Conservation (phyloP, 2,113 vertebrate species). For the Gymnorhina tibicen region DNA sequence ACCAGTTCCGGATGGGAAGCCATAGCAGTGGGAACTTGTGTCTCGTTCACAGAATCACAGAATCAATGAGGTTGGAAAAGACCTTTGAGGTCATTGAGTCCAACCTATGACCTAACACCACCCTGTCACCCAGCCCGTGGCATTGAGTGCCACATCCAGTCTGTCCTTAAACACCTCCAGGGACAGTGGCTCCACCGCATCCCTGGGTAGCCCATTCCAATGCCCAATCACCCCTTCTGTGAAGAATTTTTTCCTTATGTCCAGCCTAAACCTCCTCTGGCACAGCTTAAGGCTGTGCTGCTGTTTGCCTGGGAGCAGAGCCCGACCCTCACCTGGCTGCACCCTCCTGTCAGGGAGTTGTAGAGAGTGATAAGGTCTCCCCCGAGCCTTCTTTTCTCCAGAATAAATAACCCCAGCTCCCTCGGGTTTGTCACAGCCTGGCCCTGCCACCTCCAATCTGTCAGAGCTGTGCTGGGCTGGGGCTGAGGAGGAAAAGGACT, state of each 20-base stretch:
- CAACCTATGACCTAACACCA: background rate
- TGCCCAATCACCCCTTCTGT: background rate
- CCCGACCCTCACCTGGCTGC: no score
- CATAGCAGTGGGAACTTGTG: background rate
- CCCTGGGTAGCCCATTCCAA: background rate
- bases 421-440: background rate
- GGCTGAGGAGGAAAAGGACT: background rate
- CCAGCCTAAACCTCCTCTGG: background rate
- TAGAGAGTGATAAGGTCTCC: background rate
- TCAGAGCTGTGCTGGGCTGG: rapidly evolving
- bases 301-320: background rate
- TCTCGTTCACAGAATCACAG: background rate
- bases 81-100: background rate
- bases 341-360: background rate
- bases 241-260: background rate
- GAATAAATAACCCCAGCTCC: background rate
- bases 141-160: background rate
- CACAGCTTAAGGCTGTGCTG: rapidly evolving
- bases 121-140: background rate
- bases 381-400: background rate
- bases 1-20: no score
- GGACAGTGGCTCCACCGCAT: rapidly evolving
- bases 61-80: background rate
- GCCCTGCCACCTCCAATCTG: background rate
- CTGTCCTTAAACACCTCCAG: background rate